phyloP scores from a whole-genome alignment of 2,888 invertebrate species.

The Troides oblongomaculatus region DNA sequence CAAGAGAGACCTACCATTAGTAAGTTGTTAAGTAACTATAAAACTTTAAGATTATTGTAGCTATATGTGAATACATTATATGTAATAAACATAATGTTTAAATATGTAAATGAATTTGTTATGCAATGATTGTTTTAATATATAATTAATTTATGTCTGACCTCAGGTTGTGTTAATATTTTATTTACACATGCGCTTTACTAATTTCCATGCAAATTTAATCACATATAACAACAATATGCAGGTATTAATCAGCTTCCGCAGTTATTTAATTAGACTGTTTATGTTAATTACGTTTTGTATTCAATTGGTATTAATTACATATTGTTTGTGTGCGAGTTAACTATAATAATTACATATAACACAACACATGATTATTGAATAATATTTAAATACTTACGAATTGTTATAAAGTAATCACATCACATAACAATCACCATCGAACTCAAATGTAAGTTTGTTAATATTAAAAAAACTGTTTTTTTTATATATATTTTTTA shows the following conservation, averaged over 20 bases:
- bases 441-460: constrained; percentile 56
- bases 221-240: not conserved
- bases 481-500: constrained; percentile 28
- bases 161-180: constrained; percentile 1
- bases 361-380: not conserved
- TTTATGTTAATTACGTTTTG: not conserved
- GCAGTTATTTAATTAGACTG: not conserved
- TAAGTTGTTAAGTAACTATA: too few species aligned
- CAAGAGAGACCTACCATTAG: too few species aligned
- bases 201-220: not conserved
- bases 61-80: too few species aligned
- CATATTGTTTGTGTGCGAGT: not conserved
- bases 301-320: not conserved
- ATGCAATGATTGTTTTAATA: not conserved
- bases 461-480: constrained; percentile 41
- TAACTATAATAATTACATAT: not conserved
- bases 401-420: constrained; percentile 56
- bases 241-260: not conserved
- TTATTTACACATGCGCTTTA: constrained; percentile 5
- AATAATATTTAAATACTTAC: constrained; percentile 43
- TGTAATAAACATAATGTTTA: too few species aligned
- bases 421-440: constrained; percentile 64
- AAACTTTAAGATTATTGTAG: too few species aligned
- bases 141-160: not conserved
- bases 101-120: too few species aligned